These are phyloP conservation scores for Leptinotarsa peninsularis DNA, from an alignment of 2,888 invertebrate genomes.

Conservation along the genomic window DNA sequence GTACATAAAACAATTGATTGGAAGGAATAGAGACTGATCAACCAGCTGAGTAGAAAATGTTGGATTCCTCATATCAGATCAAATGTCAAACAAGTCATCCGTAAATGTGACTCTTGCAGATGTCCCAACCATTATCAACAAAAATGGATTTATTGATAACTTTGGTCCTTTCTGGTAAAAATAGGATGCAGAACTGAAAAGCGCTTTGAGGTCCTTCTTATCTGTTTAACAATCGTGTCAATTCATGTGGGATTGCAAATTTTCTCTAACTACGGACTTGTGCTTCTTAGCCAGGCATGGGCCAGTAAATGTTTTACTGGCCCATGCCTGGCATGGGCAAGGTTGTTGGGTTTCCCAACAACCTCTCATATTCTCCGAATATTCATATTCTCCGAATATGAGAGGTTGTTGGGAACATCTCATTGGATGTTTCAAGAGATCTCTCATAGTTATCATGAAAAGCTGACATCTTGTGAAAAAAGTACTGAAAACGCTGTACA, in stretches of 20 bases:
- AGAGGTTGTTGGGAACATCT: slow-evolving; percentile 2
- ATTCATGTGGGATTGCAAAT: not conserved
- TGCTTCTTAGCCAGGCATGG: not conserved
- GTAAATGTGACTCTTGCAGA: not conserved
- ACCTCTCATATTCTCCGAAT: too few relatives aligned
- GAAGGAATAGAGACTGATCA: not conserved
- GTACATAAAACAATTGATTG: too few relatives aligned
- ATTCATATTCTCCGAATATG: not conserved
- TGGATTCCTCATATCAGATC: not conserved
- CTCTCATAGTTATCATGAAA: not conserved
- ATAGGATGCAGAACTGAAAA: not conserved
- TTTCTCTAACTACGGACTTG: not conserved
- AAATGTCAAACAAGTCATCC: not conserved
- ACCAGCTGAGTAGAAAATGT: slow-evolving; percentile 1
- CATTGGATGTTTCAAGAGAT: not conserved
- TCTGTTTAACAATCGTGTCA: not conserved
- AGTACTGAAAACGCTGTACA: not conserved
- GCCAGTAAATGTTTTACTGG: not conserved
- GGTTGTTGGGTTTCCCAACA: too few relatives aligned
- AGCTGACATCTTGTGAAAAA: not conserved
- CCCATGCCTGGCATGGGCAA: too few relatives aligned
- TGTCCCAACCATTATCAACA: not conserved
- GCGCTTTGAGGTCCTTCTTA: too few relatives aligned
- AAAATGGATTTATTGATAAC: not conserved
- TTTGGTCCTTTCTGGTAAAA: not conserved